A percentile compares a stretch with the other conserved stretches of the same genome.
Evolutionary conservation across 1,140 invertebrate genomes (phyloP).

Genomic region (Pteromalus puparum): DNA sequence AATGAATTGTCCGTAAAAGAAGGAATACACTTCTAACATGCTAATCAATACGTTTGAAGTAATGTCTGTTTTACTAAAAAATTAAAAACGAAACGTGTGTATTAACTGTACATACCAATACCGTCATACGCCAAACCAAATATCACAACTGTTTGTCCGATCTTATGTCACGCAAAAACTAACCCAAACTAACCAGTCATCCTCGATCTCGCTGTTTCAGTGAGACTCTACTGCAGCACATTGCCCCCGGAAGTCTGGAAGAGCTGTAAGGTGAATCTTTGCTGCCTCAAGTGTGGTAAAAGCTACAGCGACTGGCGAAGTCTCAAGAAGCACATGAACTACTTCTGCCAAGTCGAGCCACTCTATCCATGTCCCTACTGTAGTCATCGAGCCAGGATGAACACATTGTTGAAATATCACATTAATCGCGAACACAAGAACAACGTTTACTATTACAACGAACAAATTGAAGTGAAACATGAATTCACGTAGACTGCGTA

Average conservation of each 20-base stretch:
- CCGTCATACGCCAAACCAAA: background rate
- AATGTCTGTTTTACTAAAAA: background rate
- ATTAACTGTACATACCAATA: background rate
- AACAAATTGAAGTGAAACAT: background rate
- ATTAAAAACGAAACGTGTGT: background rate
- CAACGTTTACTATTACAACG: background rate
- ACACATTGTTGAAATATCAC: conserved; percentile 66
- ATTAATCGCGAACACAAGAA: conserved; percentile 57
- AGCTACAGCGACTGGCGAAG: conserved; percentile 67
- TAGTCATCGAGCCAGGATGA: conserved; percentile 64
- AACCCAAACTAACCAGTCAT: background rate
- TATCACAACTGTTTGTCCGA: background rate
- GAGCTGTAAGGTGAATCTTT: conserved; percentile 62
- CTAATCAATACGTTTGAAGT: background rate
- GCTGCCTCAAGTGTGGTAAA: conserved; percentile 64
- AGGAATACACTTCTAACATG: too few species aligned
- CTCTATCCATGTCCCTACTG: conserved; percentile 73
- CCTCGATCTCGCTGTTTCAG: conserved; percentile 23
- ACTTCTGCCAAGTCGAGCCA: conserved; percentile 74
- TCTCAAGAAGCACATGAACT: conserved; percentile 74
- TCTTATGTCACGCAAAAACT: background rate
- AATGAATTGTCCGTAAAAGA: too few species aligned
- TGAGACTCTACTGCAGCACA: conserved; percentile 61
- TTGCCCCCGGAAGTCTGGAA: conserved; percentile 63
- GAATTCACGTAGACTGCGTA: background rate